Conservation (phyloP, 2,113 vertebrate species). For the Nothocercus nigrocapillus region DNA sequence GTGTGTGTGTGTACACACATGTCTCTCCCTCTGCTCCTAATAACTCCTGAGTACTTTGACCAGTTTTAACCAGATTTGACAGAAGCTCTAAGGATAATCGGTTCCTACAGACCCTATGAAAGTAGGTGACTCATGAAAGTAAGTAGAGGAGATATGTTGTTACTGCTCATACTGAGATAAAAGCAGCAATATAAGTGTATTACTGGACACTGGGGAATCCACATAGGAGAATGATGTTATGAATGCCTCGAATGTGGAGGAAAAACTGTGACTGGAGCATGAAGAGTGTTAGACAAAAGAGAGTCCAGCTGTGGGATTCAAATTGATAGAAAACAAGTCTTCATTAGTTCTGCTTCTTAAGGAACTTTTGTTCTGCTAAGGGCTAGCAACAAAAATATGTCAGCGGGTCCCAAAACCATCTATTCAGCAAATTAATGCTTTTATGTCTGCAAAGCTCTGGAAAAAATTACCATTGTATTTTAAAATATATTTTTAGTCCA, state of each 20-base stretch:
- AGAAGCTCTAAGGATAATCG: background rate
- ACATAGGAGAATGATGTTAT: background rate
- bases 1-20: background rate
- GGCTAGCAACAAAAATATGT: background rate
- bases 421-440: background rate
- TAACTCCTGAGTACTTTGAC: background rate
- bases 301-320: background rate
- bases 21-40: background rate
- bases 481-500: slow-evolving; percentile 9
- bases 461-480: slow-evolving; percentile 2
- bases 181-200: background rate
- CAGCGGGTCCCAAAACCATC: background rate
- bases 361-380: background rate
- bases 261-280: background rate
- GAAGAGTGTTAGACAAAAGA: background rate
- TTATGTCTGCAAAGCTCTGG: background rate
- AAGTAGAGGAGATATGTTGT: background rate
- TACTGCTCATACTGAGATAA: background rate
- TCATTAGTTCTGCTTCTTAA: slow-evolving; percentile 23
- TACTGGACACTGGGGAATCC: background rate
- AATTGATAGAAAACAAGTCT: background rate
- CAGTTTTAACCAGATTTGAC: background rate
- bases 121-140: background rate
- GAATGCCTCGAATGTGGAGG: background rate
- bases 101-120: background rate